A percentile compares a stretch with the other conserved stretches of the same genome.
Conservation (phyloP, 2,888 invertebrate species). For the Troglohyphantes excavatus region DNA sequence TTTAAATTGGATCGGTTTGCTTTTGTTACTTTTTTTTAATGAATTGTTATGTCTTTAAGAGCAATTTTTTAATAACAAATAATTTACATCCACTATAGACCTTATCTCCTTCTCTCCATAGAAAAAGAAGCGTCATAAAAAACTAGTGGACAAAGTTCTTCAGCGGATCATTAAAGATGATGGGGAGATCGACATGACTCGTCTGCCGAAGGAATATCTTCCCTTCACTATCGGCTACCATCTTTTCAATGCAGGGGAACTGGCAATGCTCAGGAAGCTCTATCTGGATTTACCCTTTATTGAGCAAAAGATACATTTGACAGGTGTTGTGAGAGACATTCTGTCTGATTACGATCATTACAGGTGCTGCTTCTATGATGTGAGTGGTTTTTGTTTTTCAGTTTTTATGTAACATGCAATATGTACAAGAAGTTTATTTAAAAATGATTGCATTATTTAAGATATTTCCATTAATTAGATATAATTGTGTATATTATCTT, state of each 20-base stretch:
- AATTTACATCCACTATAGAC: too few relatives aligned
- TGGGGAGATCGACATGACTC: constrained; percentile 84
- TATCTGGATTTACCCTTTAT: constrained; percentile 88
- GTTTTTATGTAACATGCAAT: too few relatives aligned
- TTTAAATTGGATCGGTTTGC: too few relatives aligned
- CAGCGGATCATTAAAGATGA: constrained; percentile 18
- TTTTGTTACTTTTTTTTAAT: too few relatives aligned
- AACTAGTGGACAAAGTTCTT: constrained; percentile 86
- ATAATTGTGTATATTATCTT: too few relatives aligned
- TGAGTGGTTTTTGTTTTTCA: constrained; percentile 84
- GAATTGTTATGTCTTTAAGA: background rate
- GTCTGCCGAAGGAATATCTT: constrained; percentile 89
- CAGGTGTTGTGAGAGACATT: constrained; percentile 88
- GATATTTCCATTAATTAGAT: too few relatives aligned
- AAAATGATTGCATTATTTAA: too few relatives aligned
- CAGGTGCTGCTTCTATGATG: constrained; percentile 84
- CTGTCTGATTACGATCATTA: constrained; percentile 87
- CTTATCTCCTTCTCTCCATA: constrained; percentile 15
- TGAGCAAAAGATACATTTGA: constrained; percentile 87
- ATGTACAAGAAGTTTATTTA: too few relatives aligned
- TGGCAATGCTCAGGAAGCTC: constrained; percentile 85
- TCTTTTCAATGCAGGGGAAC: constrained; percentile 85
- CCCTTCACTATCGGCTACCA: constrained; percentile 89
- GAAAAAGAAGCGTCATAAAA: constrained; percentile 85
- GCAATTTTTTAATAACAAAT: too few relatives aligned